Conservation (phyloP, 2,888 invertebrate species). For the Nomada lathburiana region DNA sequence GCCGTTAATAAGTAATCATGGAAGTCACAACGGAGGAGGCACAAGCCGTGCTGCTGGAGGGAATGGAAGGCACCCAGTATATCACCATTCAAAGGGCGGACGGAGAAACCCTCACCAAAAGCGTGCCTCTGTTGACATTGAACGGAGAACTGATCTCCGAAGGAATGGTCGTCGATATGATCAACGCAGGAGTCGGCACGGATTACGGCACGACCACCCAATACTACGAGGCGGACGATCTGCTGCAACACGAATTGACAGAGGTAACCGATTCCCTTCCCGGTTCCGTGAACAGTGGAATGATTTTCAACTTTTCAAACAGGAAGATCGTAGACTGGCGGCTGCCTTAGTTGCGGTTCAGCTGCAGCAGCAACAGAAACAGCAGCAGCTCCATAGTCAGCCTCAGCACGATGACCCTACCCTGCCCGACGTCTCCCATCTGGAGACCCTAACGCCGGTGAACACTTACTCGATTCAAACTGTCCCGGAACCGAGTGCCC, state of each 20-base stretch:
- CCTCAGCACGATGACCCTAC: constrained; percentile 78
- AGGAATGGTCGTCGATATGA: constrained; percentile 84
- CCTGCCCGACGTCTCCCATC: constrained; percentile 79
- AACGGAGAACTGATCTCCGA: constrained; percentile 82
- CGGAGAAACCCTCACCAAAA: constrained; percentile 80
- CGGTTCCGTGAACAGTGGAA: not conserved
- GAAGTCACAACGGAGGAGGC: constrained; percentile 81
- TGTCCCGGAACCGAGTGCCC: constrained; percentile 76
- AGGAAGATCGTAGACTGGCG: constrained; percentile 87
- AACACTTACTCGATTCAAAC: constrained; percentile 81
- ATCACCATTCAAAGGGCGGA: constrained; percentile 83
- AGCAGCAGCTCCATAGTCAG: constrained; percentile 84
- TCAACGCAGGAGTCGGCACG: constrained; percentile 80
- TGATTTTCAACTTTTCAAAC: constrained; percentile 24
- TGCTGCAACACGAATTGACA: constrained; percentile 80
- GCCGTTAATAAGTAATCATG: constrained; percentile 68
- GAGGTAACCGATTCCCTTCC: constrained; percentile 72
- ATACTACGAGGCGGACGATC: constrained; percentile 82
- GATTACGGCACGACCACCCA: constrained; percentile 79
- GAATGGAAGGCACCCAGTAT: constrained; percentile 83
- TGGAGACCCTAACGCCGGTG: constrained; percentile 78
- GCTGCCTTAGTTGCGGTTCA: constrained; percentile 88
- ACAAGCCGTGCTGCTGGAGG: constrained; percentile 81
- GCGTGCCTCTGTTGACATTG: constrained; percentile 80
- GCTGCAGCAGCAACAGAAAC: constrained; percentile 87